These are phyloP conservation scores for Amphiprion ocellaris DNA, from an alignment of 2,113 vertebrate species.

Conservation along the genomic window DNA sequence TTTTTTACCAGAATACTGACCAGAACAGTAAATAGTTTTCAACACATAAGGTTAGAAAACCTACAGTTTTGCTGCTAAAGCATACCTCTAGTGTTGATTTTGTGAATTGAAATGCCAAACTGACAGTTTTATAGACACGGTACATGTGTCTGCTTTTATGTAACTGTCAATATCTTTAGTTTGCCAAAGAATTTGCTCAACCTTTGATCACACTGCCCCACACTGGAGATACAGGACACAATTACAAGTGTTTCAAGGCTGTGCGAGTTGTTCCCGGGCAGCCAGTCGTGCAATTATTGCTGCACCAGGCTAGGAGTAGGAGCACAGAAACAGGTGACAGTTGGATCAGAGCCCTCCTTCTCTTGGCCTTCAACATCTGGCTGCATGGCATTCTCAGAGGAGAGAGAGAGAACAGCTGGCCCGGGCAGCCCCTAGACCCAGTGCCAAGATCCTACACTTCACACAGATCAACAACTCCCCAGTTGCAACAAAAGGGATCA, in stretches of 20 bases:
- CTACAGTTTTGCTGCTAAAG: background rate
- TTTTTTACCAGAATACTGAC: background rate
- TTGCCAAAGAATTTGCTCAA: constrained; percentile 62
- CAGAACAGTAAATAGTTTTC: background rate
- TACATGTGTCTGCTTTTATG: constrained; percentile 34
- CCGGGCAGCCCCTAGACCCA: constrained; percentile 19
- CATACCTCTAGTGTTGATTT: background rate
- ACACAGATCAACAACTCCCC: constrained; percentile 64
- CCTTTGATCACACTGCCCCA: constrained; percentile 44
- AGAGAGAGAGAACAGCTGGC: constrained; percentile 54
- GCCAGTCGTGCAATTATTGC: constrained; percentile 44
- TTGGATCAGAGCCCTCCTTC: constrained; percentile 32
- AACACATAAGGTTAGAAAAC: no score
- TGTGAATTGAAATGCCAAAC: constrained; percentile 7
- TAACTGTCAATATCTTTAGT: constrained; percentile 54
- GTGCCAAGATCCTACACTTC: constrained; percentile 64
- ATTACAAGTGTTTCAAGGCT: constrained; percentile 30
- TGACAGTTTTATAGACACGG: constrained; percentile 7
- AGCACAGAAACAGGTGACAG: constrained; percentile 58
- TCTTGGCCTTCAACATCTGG: constrained; percentile 64
- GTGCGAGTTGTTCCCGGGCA: constrained; percentile 17
- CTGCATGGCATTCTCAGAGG: constrained; percentile 15
- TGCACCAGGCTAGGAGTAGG: constrained; percentile 8
- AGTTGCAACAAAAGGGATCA: constrained; percentile 71
- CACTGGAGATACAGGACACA: background rate